Percentiles rank a stretch among this genome's conserved stretches.
These are phyloP conservation scores for Montipora cactus DNA, from an alignment of 64 coral and sea anemone genomes.

Conservation along the genomic window DNA sequence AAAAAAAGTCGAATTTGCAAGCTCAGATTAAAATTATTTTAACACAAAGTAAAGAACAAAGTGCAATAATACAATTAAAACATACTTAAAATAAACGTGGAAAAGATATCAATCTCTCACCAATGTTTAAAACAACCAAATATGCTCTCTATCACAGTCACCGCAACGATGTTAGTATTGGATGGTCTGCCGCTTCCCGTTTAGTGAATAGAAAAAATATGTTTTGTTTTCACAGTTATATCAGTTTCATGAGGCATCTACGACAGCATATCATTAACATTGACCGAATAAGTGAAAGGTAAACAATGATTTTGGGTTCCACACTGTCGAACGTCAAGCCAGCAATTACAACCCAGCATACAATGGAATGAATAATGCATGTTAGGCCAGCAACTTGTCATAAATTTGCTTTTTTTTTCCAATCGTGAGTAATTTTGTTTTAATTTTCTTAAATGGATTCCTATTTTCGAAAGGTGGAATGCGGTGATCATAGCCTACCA, in stretches of 20 bases:
- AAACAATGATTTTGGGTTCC: constrained; percentile 9
- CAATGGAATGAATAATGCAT: background rate
- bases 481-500: background rate
- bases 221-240: background rate
- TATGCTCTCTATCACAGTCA: too few relatives aligned
- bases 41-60: too few relatives aligned
- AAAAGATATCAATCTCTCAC: too few relatives aligned
- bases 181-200: background rate
- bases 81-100: too few relatives aligned
- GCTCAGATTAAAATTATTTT: too few relatives aligned
- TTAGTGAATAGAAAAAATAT: background rate
- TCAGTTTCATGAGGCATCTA: background rate
- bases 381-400: background rate
- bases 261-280: constrained; percentile 50
- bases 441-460: background rate
- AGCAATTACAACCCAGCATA: background rate
- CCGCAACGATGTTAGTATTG: too few relatives aligned
- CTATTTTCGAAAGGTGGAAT: background rate
- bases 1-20: too few relatives aligned
- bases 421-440: background rate
- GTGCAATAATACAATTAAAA: too few relatives aligned
- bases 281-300: constrained; percentile 9
- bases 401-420: background rate
- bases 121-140: background rate
- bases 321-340: background rate